phyloP scores from a whole-genome alignment of 2,113 vertebrate genomes.

The Calidris pygmaea region DNA sequence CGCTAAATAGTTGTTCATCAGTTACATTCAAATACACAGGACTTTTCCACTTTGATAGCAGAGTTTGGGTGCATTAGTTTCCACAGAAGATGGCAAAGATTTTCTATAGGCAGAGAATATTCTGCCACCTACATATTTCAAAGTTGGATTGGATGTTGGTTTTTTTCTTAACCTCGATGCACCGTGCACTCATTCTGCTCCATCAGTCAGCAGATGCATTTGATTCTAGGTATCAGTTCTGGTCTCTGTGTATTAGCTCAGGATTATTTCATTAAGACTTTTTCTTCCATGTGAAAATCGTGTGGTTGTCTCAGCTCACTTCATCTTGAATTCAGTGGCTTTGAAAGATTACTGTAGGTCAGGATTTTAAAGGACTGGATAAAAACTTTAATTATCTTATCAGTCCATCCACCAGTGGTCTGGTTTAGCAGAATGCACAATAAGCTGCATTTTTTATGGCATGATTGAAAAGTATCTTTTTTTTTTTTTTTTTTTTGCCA shows the following conservation, averaged over 20 bases:
- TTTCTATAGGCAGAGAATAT: not conserved
- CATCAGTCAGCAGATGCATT: not conserved
- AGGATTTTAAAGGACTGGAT: not conserved
- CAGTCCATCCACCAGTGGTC: not conserved
- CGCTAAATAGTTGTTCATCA: not conserved
- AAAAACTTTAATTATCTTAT: not conserved
- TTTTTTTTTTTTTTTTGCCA: too few species aligned
- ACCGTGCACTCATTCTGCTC: not conserved
- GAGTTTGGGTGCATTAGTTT: not conserved
- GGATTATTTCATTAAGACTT: not conserved
- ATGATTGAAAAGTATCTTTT: not conserved
- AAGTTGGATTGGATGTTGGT: not conserved
- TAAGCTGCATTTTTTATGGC: not conserved
- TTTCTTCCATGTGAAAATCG: not conserved
- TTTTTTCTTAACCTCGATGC: rapidly evolving
- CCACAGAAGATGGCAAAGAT: not conserved
- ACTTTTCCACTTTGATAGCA: not conserved
- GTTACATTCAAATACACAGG: not conserved
- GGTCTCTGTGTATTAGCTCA: not conserved
- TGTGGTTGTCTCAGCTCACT: not conserved
- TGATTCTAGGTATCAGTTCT: not conserved
- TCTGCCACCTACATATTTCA: not conserved
- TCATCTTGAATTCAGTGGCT: not conserved
- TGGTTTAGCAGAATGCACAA: not conserved
- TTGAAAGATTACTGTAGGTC: not conserved